Base-by-base conservation (phyloP, 1,140 invertebrate species). In the Onthophagus taurus region DNA sequence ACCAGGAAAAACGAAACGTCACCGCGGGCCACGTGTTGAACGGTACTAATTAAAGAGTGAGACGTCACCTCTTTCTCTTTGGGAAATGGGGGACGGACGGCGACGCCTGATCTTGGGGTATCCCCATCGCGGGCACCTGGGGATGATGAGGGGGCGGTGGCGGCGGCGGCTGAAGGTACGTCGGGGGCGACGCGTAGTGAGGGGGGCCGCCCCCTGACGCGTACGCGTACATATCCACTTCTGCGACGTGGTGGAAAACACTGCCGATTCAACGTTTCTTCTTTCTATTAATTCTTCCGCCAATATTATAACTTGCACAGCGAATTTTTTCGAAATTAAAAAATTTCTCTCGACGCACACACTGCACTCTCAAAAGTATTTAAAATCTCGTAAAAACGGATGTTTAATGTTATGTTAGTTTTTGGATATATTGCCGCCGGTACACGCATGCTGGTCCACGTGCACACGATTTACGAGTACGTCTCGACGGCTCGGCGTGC, bases 61-160 rank as follows among this genome's bases (percentile, higher is more conserved):
- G n/a, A n/a, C n/a, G n/a, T n/a, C n/a, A 58, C 71, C 70, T 74
- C 60, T 66, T 52, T 57, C 72, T 61, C 56, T 74, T 75, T 13
- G 66, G 63, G 45, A 68, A 67, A 34, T 70, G 64, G 35, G 62
- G 57, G 43, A 70, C 66, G 33, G 61, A 49, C 42, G 43, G 48
- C 6, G 52, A 46, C 13, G 41, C 14, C 9, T 26, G 44, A 49
- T 68, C 67, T 44, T 64, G 50, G 47, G 65, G 68, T 49, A 62
- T 55, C 19, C 53, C 48, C 53, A 60, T 59, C 29, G 60, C 35
- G 12, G 51, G 51, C 17, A 61, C 54, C 42, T 60, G 59, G 34
- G 55, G 38, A 44, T 57, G 56, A 47, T 60, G 57, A 60, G 65
- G 46, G 31, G 35, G 62, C 20, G 62, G 53, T 19, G 61, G 58